Evolutionary conservation across 2,888 invertebrate genomes (phyloP).

Genomic region (Pyrrhia umbra): DNA sequence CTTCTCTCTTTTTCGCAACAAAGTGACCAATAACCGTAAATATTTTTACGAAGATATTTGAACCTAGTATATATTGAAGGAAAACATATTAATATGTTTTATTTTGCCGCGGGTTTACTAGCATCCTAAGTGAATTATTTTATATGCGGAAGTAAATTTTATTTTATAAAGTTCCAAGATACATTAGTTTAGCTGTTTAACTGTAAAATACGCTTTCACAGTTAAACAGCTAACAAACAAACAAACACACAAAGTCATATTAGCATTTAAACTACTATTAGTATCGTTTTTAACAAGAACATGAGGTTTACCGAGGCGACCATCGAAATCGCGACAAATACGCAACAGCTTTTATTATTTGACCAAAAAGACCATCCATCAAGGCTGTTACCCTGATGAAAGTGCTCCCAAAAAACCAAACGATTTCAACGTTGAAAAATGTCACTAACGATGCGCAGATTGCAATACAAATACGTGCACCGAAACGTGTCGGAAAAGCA

Average conservation of each 20-base stretch:
- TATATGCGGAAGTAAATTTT: too few relatives aligned
- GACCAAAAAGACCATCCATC: constrained; percentile 42
- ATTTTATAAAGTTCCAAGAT: too few relatives aligned
- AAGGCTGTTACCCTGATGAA: constrained; percentile 45
- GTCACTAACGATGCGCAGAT: constrained; percentile 52
- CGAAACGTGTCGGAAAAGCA: constrained; percentile 17
- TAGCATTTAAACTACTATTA: too few relatives aligned
- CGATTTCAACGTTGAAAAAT: constrained; percentile 49
- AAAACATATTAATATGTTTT: background rate
- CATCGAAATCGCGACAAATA: constrained; percentile 22
- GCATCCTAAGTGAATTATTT: too few relatives aligned
- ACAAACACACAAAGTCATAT: too few relatives aligned
- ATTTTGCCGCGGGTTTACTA: too few relatives aligned
- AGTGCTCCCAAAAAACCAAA: constrained; percentile 36
- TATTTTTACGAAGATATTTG: background rate
- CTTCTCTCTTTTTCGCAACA: background rate
- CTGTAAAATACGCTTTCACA: too few relatives aligned
- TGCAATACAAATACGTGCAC: constrained; percentile 39
- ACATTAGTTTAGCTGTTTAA: too few relatives aligned
- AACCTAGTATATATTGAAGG: background rate
- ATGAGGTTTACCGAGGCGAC: too few relatives aligned
- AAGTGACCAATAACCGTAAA: background rate
- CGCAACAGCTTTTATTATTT: constrained; percentile 39
- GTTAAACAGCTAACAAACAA: too few relatives aligned
- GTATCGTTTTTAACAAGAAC: too few relatives aligned